Evolutionary conservation across 2,113 vertebrate genomes (phyloP).

Genomic region (Polypterus bichir): DNA sequence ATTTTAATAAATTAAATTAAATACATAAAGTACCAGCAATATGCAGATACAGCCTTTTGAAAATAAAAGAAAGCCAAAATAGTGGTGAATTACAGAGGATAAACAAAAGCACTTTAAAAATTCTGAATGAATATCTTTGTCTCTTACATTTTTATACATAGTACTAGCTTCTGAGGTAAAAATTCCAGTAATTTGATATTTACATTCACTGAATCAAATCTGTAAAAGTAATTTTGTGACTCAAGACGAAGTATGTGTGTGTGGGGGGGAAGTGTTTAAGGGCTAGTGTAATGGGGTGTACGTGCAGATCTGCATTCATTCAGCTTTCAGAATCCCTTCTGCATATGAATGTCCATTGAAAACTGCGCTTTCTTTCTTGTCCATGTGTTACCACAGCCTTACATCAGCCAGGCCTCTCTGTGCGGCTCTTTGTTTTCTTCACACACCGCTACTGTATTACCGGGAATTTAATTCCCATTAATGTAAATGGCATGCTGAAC

Average conservation of each 20-base stretch:
- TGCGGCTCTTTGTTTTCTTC: slow-evolving; percentile 20
- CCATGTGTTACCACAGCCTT: neutral
- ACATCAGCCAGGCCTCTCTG: neutral
- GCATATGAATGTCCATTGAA: slow-evolving; percentile 41
- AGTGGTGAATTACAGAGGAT: no score
- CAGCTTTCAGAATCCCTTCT: slow-evolving; percentile 20
- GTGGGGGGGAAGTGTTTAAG: no score
- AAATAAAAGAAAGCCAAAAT: no score
- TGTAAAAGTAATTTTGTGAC: neutral
- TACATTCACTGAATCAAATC: slow-evolving; percentile 19
- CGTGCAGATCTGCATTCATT: slow-evolving; percentile 39
- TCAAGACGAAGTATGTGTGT: slow-evolving; percentile 12
- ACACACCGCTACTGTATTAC: slow-evolving; percentile 19
- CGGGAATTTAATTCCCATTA: slow-evolving; percentile 12
- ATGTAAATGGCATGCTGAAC: slow-evolving; percentile 26
- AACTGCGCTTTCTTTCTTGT: slow-evolving; percentile 29
- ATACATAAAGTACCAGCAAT: no score
- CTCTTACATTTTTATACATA: no score
- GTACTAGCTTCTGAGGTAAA: slow-evolving; percentile 13
- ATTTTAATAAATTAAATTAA: no score
- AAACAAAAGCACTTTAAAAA: no score
- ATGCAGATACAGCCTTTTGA: no score
- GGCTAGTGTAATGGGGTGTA: slow-evolving; percentile 34
- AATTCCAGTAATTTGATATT: slow-evolving; percentile 28
- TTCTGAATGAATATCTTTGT: no score